Percentiles rank a stretch among this genome's conserved stretches.
Evolutionary conservation across 1,140 invertebrate species (phyloP).

Genomic region (Hylyphantes graminicola): DNA sequence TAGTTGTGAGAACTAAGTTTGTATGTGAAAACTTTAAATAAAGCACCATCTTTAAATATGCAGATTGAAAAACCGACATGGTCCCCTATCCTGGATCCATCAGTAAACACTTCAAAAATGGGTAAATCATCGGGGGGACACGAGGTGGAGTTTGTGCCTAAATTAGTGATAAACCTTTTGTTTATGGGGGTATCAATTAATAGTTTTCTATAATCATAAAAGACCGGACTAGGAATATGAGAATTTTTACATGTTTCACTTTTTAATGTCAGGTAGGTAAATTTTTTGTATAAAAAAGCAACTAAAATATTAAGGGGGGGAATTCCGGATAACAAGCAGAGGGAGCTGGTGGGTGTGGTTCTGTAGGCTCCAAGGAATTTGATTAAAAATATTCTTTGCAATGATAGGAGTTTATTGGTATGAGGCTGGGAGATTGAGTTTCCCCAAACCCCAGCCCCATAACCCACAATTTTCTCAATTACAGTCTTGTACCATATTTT

Average conservation of each 20-base stretch:
- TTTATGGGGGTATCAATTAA: neutral
- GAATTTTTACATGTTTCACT: neutral
- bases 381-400: neutral
- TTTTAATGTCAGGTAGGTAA: too few relatives aligned
- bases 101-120: neutral
- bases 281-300: too few relatives aligned
- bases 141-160: neutral
- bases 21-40: neutral
- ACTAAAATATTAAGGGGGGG: neutral
- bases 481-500: neutral
- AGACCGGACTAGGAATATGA: neutral
- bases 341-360: neutral
- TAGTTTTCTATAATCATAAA: neutral
- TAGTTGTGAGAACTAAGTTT: neutral
- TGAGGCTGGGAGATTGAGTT: neutral
- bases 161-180: neutral
- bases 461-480: neutral
- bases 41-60: neutral
- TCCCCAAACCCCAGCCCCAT: neutral
- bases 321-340: neutral
- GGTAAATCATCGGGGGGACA: neutral
- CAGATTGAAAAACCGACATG: neutral
- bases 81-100: neutral
- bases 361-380: neutral
- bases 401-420: neutral